A percentile compares a stretch with the other conserved stretches of the same genome.
Conservation (phyloP, 2,888 invertebrate species). For the Rhopalosiphum nymphaeae region DNA sequence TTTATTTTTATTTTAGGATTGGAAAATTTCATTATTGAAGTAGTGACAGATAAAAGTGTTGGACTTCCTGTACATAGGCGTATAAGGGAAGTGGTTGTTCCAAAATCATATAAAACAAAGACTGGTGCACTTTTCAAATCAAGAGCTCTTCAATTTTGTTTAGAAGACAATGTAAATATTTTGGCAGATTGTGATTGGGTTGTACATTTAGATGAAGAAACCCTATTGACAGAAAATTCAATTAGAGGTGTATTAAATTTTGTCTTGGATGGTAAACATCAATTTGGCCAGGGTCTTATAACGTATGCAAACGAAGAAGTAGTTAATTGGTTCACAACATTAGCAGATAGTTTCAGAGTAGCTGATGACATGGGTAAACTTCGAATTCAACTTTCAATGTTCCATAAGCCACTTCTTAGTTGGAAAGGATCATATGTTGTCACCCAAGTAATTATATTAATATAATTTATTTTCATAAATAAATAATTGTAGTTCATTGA, state of each 20-base stretch:
- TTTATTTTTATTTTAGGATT: constrained; percentile 72
- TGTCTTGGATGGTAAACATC: constrained; percentile 92
- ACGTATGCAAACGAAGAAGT: constrained; percentile 97
- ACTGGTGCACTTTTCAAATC: constrained; percentile 95
- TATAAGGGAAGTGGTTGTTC: constrained; percentile 90
- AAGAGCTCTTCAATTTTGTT: constrained; percentile 93
- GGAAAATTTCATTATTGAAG: constrained; percentile 96
- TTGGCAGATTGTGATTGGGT: constrained; percentile 93
- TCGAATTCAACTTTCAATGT: constrained; percentile 89
- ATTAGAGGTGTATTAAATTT: constrained; percentile 93
- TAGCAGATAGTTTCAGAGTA: constrained; percentile 95
- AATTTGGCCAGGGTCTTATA: constrained; percentile 95
- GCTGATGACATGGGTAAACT: constrained; percentile 98
- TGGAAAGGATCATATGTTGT: constrained; percentile 99
- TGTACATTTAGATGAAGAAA: constrained; percentile 98
- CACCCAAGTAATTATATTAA: constrained; percentile 80
- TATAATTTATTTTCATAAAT: background rate
- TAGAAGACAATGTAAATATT: constrained; percentile 89
- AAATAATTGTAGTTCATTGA: background rate
- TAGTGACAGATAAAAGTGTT: constrained; percentile 91
- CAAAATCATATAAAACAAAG: constrained; percentile 86
- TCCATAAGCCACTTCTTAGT: constrained; percentile 95
- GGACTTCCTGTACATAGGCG: constrained; percentile 83
- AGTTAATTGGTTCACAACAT: constrained; percentile 95
- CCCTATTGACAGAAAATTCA: constrained; percentile 91